These are phyloP conservation scores for Drosophila rellima DNA, from an alignment of 2,888 invertebrate genomes.

Conservation along the genomic window DNA sequence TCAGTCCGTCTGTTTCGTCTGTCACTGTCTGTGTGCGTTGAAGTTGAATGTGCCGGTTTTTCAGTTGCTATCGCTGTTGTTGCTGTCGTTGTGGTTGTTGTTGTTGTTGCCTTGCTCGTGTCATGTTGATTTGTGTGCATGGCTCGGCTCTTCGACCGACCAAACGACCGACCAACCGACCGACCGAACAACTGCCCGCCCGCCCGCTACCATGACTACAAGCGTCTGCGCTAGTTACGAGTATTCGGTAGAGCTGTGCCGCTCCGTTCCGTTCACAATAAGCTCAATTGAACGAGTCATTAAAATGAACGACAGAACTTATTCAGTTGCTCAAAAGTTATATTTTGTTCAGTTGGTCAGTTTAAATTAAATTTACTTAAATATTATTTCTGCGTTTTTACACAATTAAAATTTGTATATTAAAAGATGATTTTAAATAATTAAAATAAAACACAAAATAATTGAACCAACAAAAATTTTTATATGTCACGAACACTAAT, in stretches of 20 bases:
- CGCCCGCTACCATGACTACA: slow-evolving; percentile 48
- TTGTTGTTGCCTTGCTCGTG: slow-evolving; percentile 80
- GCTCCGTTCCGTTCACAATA: not conserved
- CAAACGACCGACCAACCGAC: slow-evolving; percentile 25
- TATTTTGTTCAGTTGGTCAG: not conserved
- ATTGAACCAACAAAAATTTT: not conserved
- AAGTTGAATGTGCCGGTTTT: slow-evolving; percentile 81
- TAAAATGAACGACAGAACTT: not conserved
- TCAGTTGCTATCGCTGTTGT: slow-evolving; percentile 20
- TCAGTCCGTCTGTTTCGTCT: slow-evolving; percentile 31
- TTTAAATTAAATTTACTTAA: not conserved
- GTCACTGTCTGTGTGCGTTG: slow-evolving; percentile 60
- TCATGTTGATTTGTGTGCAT: slow-evolving; percentile 79
- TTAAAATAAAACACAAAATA: not conserved
- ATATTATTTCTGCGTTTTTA: not conserved
- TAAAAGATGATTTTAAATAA: not conserved
- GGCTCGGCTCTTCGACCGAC: slow-evolving; percentile 42
- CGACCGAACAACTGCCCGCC: slow-evolving; percentile 35
- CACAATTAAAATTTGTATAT: too few species aligned
- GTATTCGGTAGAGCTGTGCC: not conserved
- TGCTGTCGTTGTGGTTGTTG: slow-evolving; percentile 54
- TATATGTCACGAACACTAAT: not conserved
- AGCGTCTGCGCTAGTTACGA: slow-evolving; percentile 69
- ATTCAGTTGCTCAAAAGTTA: not conserved
- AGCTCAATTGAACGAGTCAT: not conserved